Evolutionary conservation across 2,113 vertebrate genomes (phyloP).

Genomic region (Paedocypris sp.): DNA sequence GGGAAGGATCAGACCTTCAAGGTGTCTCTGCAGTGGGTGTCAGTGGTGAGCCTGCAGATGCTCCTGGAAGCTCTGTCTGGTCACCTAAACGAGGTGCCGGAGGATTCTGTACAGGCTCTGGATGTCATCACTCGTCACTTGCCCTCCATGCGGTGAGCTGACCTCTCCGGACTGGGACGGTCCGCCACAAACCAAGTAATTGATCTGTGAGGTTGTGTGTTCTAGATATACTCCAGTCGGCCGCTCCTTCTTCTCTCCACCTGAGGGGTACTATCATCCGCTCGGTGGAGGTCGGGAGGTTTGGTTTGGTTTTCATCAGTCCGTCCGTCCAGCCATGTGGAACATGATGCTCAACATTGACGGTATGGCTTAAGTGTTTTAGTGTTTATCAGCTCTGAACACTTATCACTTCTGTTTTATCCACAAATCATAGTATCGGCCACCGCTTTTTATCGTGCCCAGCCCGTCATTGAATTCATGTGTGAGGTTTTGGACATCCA

Average conservation of each 20-base stretch:
- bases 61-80: slow-evolving; percentile 90
- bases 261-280: slow-evolving; percentile 97
- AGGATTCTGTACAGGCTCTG: slow-evolving; percentile 93
- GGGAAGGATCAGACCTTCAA: slow-evolving; percentile 98
- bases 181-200: too few species aligned
- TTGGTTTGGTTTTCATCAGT: slow-evolving; percentile 98
- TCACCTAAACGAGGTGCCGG: slow-evolving; percentile 91
- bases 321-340: slow-evolving; percentile 97
- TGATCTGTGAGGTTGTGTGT: neutral
- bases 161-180: neutral
- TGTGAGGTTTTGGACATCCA: slow-evolving; percentile 96
- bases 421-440: slow-evolving; percentile 74
- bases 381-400: neutral
- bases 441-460: slow-evolving; percentile 95
- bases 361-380: slow-evolving; percentile 55
- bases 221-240: slow-evolving; percentile 93
- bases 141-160: slow-evolving; percentile 87
- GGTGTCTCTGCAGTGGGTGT: slow-evolving; percentile 97
- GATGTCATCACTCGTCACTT: slow-evolving; percentile 96
- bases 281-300: slow-evolving; percentile 92
- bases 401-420: neutral
- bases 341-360: slow-evolving; percentile 99
- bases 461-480: slow-evolving; percentile 99
- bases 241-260: slow-evolving; percentile 95
- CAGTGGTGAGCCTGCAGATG: slow-evolving; percentile 94